Evolutionary conservation across 2,888 invertebrate species (phyloP), one percentile per base, ranked within the genome.

Genomic region (Doris montereyensis): DNA sequence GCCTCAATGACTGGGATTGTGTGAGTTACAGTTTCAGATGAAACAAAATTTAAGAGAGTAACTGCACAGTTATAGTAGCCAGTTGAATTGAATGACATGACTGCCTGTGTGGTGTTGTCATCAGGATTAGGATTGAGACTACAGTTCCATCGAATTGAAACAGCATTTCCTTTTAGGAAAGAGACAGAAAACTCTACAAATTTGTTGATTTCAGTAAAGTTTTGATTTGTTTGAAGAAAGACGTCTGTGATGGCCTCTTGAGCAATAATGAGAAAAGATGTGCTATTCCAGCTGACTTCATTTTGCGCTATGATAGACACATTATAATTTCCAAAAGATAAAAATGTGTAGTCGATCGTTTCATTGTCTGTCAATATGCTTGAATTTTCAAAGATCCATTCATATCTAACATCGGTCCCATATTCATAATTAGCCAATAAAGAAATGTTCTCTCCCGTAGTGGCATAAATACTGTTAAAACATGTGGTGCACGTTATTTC

Each of bases 1-100:
- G 79, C 81, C 52, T 83, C 81, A 30, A 86, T 71, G 0, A 80
- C 79, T 58, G 73, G 26, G n/a, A 82, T 13, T 17, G 76, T 67
- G 21, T 77, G 67, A 21, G 77, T 73, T 28, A 60, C 67, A 1
- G 24, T 76, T 13, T 68, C 73, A 5, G 58, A 35, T 28, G 82
- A 78, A 0, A 85, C 70, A 60, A 76, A 76, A 76, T 86, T 86
- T 21, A 34, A 70, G 5, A 85, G 78, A 24, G 57, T 75, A 0
- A 82, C 81, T 26, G 41, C 58, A 4, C 84, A 74, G 10, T 62
- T 73, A 65, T 85, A 84, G 17, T 28, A 60, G 17, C 71, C 82
- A 24, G 77, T 74, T 10, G 21, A 58, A 10, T 67, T 34, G 52
- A 84, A 83, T 0, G 77, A 67, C 65, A 70, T 65, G 8, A 83